Conservation (phyloP, 2,797 vertebrate genomes). For the Peromyscus attwateri region DNA sequence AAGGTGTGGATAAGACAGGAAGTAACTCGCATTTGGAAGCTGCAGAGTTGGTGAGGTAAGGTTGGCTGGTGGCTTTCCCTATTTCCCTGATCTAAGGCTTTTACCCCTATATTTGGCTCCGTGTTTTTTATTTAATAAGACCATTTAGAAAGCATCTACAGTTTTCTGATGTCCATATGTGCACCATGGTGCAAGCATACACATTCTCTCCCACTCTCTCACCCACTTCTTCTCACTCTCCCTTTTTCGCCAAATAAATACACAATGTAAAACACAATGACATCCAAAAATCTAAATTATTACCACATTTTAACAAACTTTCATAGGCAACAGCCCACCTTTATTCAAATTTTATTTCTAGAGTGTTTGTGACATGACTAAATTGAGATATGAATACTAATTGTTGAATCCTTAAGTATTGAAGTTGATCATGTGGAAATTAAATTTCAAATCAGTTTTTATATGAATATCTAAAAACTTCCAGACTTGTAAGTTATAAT, state of each 20-base stretch:
- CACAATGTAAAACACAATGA: background rate
- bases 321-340: background rate
- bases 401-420: constrained; percentile 3
- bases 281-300: background rate
- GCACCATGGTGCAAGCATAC: too few species aligned
- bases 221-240: background rate
- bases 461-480: constrained; percentile 14
- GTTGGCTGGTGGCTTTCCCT: too few species aligned
- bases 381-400: background rate
- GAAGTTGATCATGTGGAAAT: constrained; percentile 16
- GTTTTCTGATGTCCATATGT: background rate
- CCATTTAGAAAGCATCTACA: too few species aligned
- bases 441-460: constrained; percentile 47
- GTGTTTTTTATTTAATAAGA: too few species aligned
- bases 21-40: too few species aligned
- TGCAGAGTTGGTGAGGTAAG: too few species aligned
- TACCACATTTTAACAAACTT: constrained; percentile 27
- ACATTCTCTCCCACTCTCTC: too few species aligned
- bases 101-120: too few species aligned
- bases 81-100: too few species aligned
- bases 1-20: too few species aligned
- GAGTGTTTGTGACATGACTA: background rate
- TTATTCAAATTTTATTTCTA: background rate
- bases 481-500: constrained; percentile 6
- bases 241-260: background rate